phyloP scores from a whole-genome alignment of 2,113 vertebrate species.

The Tachuris rubrigastra region DNA sequence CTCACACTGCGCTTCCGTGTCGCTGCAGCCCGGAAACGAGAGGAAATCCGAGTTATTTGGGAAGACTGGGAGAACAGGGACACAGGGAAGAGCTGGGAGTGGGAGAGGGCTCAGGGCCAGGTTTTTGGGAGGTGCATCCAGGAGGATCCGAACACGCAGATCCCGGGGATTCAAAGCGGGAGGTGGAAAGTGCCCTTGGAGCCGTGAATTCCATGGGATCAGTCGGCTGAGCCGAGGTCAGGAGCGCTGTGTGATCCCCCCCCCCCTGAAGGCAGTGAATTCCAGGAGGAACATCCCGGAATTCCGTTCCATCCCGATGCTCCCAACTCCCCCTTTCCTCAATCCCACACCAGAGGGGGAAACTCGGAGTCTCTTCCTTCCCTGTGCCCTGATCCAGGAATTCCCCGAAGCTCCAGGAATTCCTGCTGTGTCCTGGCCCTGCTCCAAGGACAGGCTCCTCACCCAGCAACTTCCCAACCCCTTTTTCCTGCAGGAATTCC shows the following conservation, averaged over 20 bases:
- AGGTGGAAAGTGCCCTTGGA: neutral
- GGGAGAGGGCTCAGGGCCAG: no score
- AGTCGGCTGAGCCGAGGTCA: neutral
- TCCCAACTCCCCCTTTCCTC: neutral
- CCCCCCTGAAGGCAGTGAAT: neutral
- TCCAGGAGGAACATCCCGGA: neutral
- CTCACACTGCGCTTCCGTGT: constrained; percentile 94
- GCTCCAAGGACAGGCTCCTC: no score
- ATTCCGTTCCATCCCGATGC: neutral
- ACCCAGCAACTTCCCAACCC: neutral
- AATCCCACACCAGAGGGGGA: fast-evolving
- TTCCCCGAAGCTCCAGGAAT: neutral
- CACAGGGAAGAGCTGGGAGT: no score
- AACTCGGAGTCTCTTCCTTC: neutral
- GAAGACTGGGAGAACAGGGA: neutral
- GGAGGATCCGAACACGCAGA: neutral
- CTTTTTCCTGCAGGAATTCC: neutral
- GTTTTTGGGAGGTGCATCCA: no score
- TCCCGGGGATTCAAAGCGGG: neutral
- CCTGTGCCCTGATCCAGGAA: neutral
- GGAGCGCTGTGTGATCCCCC: neutral
- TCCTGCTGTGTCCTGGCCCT: neutral
- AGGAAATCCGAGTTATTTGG: no score
- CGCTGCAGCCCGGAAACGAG: no score
- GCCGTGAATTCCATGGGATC: neutral